phyloP scores from a whole-genome alignment of 2,113 vertebrate genomes.

The Alces alces region DNA sequence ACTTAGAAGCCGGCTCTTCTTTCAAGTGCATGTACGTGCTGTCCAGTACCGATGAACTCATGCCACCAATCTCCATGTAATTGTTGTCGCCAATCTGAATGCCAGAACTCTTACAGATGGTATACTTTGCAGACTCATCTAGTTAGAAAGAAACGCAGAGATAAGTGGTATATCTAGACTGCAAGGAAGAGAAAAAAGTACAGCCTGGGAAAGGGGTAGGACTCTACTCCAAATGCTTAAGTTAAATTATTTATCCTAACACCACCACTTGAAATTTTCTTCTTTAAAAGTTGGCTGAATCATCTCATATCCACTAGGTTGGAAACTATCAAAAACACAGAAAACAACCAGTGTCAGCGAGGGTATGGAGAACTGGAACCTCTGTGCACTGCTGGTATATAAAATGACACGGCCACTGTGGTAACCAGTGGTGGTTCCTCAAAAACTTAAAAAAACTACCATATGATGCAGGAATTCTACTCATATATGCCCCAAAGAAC shows the following conservation, averaged over 20 bases:
- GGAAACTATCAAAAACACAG: background rate
- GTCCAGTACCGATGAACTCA: background rate
- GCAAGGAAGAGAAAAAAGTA: background rate
- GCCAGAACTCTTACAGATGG: slow-evolving; percentile 72
- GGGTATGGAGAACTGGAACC: background rate
- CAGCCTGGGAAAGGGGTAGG: background rate
- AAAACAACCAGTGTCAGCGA: background rate
- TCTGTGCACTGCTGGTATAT: background rate
- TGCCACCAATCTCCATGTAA: slow-evolving; percentile 73
- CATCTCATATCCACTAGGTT: background rate
- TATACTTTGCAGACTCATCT: slow-evolving; percentile 66
- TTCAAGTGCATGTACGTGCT: background rate
- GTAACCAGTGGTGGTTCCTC: background rate
- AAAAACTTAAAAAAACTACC: background rate
- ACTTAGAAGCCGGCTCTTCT: background rate
- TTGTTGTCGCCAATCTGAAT: slow-evolving; percentile 83
- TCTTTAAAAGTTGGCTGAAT: background rate
- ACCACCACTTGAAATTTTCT: background rate
- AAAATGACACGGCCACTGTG: background rate
- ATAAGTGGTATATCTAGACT: background rate
- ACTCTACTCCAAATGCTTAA: background rate
- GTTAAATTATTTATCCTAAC: background rate
- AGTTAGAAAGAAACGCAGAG: slow-evolving; percentile 43
- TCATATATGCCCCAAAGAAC: background rate
- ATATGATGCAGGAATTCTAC: background rate